Conservation (phyloP, 2,888 invertebrate genomes). For the Neoascia interrupta region DNA sequence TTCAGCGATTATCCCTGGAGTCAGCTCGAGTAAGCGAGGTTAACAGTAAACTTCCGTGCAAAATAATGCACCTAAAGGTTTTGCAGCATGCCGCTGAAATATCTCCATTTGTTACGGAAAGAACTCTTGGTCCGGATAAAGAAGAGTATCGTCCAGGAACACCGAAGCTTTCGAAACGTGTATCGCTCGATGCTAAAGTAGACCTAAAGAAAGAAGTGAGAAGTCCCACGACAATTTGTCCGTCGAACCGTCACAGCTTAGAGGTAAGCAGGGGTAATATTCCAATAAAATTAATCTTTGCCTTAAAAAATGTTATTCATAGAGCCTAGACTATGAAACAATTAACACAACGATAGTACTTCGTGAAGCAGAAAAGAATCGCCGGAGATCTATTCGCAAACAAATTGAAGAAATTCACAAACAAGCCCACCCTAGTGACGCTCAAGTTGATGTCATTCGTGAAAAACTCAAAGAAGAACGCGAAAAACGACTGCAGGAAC, state of each 20-base stretch:
- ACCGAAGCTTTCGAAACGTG: no score
- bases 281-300: no score
- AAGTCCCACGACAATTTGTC: conserved; percentile 13
- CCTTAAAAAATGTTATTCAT: neutral
- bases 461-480: conserved; percentile 61
- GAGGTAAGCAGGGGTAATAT: no score
- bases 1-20: conserved; percentile 53
- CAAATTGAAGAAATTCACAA: conserved; percentile 49
- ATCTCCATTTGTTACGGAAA: conserved; percentile 72
- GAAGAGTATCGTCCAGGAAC: conserved; percentile 8
- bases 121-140: conserved; percentile 74
- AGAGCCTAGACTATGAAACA: conserved; percentile 71
- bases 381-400: conserved; percentile 72
- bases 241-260: neutral
- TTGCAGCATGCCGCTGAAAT: conserved; percentile 73
- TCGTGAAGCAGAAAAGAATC: conserved; percentile 72
- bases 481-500: conserved; percentile 68
- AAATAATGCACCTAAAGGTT: conserved; percentile 65
- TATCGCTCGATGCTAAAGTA: neutral
- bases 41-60: no score
- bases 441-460: conserved; percentile 74
- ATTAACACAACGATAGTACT: conserved; percentile 73
- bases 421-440: conserved; percentile 72
- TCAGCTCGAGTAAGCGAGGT: conserved; percentile 64
- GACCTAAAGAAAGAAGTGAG: neutral